Evolutionary conservation across 2,888 invertebrate genomes (phyloP).

Genomic region (Coelopa pilipes): DNA sequence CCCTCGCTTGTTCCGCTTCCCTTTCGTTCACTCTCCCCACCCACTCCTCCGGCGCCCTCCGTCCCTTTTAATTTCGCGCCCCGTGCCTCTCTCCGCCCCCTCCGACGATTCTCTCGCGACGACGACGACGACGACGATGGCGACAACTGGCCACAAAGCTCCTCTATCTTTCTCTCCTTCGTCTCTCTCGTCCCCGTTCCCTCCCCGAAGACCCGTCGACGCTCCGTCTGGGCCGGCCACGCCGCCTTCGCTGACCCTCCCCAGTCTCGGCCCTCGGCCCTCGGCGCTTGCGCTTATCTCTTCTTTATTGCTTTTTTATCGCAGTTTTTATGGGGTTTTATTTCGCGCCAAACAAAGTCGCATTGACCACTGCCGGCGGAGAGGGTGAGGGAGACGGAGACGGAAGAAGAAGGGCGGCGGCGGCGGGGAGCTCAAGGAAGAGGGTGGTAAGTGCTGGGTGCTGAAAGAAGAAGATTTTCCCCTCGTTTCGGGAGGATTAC

Average conservation of each 20-base stretch:
- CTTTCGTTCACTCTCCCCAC: too few species aligned
- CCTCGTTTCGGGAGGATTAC: background rate
- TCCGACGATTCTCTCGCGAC: background rate
- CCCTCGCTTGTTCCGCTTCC: too few species aligned
- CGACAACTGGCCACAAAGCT: background rate
- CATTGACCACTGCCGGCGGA: background rate
- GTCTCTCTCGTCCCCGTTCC: background rate
- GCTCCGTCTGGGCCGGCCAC: background rate
- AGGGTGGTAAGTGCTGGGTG: background rate
- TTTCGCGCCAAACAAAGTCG: slow-evolving; percentile 21
- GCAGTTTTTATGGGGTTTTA: slow-evolving; percentile 34
- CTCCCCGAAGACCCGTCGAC: background rate
- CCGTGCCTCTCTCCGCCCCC: background rate
- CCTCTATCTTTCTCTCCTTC: too few species aligned
- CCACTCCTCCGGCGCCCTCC: too few species aligned
- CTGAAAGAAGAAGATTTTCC: background rate
- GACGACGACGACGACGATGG: background rate
- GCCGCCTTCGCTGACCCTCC: background rate
- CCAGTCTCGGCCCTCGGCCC: background rate
- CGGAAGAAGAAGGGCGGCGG: too few species aligned
- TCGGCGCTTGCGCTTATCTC: background rate
- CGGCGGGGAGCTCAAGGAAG: background rate
- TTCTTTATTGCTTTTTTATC: slow-evolving; percentile 22
- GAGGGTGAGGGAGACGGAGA: too few species aligned
- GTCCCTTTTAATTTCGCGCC: background rate